Base-by-base conservation (phyloP, 1,140 invertebrate genomes). In the Chrysomallon squamiferum region DNA sequence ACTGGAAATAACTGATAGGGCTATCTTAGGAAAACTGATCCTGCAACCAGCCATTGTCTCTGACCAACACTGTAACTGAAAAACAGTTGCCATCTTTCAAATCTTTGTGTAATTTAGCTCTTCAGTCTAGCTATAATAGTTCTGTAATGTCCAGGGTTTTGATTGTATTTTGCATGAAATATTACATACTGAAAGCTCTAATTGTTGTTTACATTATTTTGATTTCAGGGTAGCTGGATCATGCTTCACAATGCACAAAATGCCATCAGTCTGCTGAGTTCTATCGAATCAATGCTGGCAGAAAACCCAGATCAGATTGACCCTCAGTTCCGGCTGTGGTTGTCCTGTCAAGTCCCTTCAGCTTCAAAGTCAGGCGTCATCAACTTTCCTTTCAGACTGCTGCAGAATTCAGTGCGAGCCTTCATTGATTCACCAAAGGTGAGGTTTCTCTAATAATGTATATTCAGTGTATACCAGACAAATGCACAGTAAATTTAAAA, bases 211-310 rank as follows among this genome's bases (percentile, higher is more conserved):
- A n/a, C n/a, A n/a, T n/a, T n/a, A n/a, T n/a, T n/a, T n/a, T n/a
- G n/a, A n/a, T 62, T 71, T 7, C 60, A 85, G 84, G 84, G 81
- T 33, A 59, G 50, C 18, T 86, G 84, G 84, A 70, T 85, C 5
- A 65, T 85, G 9, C 73, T 86, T 20, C 78, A 84, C 64, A 81
- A 84, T 76, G 82, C 82, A 22, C 83, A 85, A 68, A 84, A 82
- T 72, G 70, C 78, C 22, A 75, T 76, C 9, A 62, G 74, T n/a
- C 70, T 86, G 7, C 72, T 86, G 63, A 71, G 75, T 38, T 66
- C 68, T 52, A 56, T 85, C 7, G 81, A 83, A 60, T 68, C 75
- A 9, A 67, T 84, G 11, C 69, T 86, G 54, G 50, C 62, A 15
- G 82, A 84, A 43, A 50, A 62, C 6, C 45, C 52, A 4, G 38